phyloP scores from a whole-genome alignment of 2,797 vertebrate genomes.

The Graptemys geographica region DNA sequence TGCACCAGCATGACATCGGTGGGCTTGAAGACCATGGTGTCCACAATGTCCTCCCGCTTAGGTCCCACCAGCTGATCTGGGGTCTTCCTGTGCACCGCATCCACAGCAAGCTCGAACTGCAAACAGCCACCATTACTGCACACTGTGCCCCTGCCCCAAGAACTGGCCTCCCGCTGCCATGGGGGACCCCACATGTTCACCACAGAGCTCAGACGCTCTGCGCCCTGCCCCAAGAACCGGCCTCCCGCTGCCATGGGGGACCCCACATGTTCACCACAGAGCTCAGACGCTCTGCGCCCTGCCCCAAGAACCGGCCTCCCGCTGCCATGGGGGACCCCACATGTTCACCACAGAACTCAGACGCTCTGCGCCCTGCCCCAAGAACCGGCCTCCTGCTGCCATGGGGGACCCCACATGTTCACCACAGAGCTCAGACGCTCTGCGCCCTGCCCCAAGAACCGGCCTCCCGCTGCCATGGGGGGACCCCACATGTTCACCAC shows the following conservation, averaged over 20 bases:
- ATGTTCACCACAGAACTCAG: neutral
- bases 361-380: neutral
- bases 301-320: neutral
- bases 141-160: neutral
- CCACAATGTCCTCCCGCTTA: slow-evolving; percentile 92
- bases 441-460: neutral
- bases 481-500: too few relatives aligned
- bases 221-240: neutral
- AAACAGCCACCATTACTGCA: slow-evolving; percentile 23
- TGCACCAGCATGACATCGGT: slow-evolving; percentile 90
- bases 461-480: neutral
- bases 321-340: neutral
- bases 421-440: neutral
- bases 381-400: neutral
- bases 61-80: slow-evolving; percentile 82
- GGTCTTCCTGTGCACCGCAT: slow-evolving; percentile 89
- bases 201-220: neutral
- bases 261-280: neutral
- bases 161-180: neutral
- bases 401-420: too few relatives aligned
- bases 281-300: too few relatives aligned
- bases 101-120: slow-evolving; percentile 93
- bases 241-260: neutral
- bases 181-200: too few relatives aligned
- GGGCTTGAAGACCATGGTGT: slow-evolving; percentile 94